A percentile compares a stretch with the other conserved stretches of the same genome.
phyloP scores from a whole-genome alignment of 2,888 invertebrate species.

The Peribatodes rhomboidaria region DNA sequence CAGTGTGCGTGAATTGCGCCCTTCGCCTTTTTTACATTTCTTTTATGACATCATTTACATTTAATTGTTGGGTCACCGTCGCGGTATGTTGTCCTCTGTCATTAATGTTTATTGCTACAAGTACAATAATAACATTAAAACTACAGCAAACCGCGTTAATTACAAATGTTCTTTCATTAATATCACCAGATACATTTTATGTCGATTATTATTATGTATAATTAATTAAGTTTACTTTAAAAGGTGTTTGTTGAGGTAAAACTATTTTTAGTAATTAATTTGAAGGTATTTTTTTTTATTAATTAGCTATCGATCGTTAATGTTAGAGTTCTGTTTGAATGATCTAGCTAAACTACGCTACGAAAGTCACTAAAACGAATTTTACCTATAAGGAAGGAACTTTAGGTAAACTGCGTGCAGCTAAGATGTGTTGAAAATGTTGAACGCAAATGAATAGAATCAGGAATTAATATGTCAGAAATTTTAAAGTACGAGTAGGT shows the following conservation, averaged over 20 bases:
- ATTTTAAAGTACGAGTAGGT: not conserved
- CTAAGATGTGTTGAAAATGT: not conserved
- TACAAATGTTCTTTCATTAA: conserved; percentile 17
- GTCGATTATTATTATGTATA: conserved; percentile 1
- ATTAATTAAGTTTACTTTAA: conserved; percentile 1
- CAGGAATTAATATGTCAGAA: not conserved
- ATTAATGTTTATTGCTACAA: conserved; percentile 20
- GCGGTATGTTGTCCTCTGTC: conserved; percentile 14
- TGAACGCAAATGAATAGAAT: not conserved
- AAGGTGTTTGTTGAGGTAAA: conserved; percentile 2
- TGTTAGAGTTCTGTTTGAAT: no score
- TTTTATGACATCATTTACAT: conserved; percentile 22
- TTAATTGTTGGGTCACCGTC: conserved; percentile 15
- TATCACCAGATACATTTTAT: conserved; percentile 11
- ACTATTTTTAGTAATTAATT: not conserved
- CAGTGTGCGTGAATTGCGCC: not conserved
- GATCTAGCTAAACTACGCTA: no score
- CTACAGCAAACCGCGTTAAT: conserved; percentile 14
- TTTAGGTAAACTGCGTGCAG: not conserved
- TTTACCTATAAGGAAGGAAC: conserved; percentile 3
- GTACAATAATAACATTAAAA: conserved; percentile 19
- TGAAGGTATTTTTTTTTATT: not conserved
- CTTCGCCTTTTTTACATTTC: conserved; percentile 1
- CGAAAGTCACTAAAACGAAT: not conserved
- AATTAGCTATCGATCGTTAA: no score